Base-by-base conservation (phyloP, 2,888 invertebrate species). In the Diaprepes abbreviatus region DNA sequence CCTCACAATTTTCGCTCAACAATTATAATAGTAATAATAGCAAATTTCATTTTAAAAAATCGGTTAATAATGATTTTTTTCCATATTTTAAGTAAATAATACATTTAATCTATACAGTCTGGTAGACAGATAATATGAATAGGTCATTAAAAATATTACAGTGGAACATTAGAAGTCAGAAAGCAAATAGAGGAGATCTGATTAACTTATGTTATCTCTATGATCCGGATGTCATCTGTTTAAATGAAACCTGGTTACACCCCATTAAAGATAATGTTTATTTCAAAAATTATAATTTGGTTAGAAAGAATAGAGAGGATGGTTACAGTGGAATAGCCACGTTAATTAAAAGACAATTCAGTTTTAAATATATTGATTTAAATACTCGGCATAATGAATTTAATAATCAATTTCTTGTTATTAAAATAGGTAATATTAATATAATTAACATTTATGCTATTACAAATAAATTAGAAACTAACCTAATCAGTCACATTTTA, bases 191-290 rank as follows among this genome's bases (percentile, higher is more conserved):
- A n/a, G 9, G 21, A 1, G 38, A 66, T 9, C 35, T 59, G 33
- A 66, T 40, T 4, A 48, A 48, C 16, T 16, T 59, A 48, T 50
- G 48, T n/a, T 16, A 33, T 12, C n/a, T 35, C 7, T 7, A 55
- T 3, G 33, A 64, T 9, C 50, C 59, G 12, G 58, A 66, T 17
- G 24, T 57, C 55, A 14, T 64, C 2, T 1, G 14, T 2, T 9
- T 64, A n/a, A 31, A 65, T 21, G 55, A 65, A 38, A 65, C 55
- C 2, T 65, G 55, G 65, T 10, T 65, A 14, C 50, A 35, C 12
- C 17, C n/a, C n/a, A n/a, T n/a, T 16, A 17, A 50, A 31, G 0
- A 5, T 7, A 10, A 35, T 52, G 9, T 50, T 19, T n/a, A 17
- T 12, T 33, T 63, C 3, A 63, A 63, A n/a, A n/a, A n/a, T n/a